A percentile compares a stretch with the other conserved stretches of the same genome.
Conservation (phyloP, 2,113 vertebrate genomes). For the Ciconia maguari region DNA sequence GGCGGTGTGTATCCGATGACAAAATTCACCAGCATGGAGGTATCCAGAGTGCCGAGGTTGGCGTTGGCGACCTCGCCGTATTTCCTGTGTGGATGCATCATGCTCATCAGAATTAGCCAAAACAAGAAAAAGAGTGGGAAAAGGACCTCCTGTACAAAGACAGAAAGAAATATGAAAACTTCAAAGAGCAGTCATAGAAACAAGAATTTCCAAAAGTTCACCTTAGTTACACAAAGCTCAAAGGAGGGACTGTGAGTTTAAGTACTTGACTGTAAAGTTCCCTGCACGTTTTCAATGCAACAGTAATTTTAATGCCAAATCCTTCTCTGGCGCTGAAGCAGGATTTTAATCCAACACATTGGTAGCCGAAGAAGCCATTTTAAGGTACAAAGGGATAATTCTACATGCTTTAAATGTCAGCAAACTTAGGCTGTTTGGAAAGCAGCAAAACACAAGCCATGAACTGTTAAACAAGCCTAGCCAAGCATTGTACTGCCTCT, state of each 20-base stretch:
- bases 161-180: neutral
- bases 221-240: accelerated
- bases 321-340: neutral
- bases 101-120: conserved; percentile 79
- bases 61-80: conserved; percentile 60
- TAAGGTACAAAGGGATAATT: neutral
- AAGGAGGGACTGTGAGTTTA: neutral
- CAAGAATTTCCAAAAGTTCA: accelerated
- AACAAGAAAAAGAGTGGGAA: conserved; percentile 79
- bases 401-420: neutral
- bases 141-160: conserved; percentile 69
- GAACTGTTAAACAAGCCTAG: neutral
- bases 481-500: neutral
- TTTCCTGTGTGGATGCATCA: conserved; percentile 78
- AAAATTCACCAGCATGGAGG: conserved; percentile 47
- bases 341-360: neutral
- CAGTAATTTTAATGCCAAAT: neutral
- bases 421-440: neutral
- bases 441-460: neutral
- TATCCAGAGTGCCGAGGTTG: conserved; percentile 66
- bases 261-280: neutral
- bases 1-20: conserved; percentile 72
- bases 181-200: neutral
- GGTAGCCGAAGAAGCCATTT: neutral
- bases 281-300: neutral